phyloP scores from a whole-genome alignment of 2,113 vertebrate genomes.

The Stigmatopora nigra region DNA sequence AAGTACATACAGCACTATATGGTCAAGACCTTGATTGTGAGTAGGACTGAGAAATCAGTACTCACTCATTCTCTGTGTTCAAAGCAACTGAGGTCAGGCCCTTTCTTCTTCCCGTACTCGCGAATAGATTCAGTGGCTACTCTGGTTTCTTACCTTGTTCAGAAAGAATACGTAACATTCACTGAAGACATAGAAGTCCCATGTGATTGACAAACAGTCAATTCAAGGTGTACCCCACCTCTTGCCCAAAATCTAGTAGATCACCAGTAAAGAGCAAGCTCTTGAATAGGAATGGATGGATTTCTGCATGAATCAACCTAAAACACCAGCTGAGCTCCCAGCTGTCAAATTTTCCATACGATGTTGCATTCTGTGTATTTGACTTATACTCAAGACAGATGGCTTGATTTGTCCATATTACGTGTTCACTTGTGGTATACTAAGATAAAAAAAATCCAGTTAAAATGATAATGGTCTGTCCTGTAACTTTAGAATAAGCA shows the following conservation, averaged over 20 bases:
- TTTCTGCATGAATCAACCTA: background rate
- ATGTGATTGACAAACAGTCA: background rate
- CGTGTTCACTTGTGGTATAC: background rate
- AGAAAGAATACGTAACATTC: too few species aligned
- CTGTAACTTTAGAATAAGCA: conserved; percentile 4
- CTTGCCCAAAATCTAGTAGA: background rate
- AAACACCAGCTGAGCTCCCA: background rate
- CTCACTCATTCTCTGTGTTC: too few species aligned
- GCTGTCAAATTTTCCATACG: background rate
- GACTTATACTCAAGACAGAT: background rate
- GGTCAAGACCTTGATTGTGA: too few species aligned
- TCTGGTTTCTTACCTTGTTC: too few species aligned
- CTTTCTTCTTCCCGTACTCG: too few species aligned
- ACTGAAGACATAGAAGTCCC: too few species aligned
- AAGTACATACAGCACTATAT: too few species aligned
- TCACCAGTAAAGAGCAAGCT: background rate
- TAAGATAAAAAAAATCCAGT: background rate
- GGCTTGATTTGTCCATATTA: background rate
- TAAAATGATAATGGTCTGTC: too few species aligned
- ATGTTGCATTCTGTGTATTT: background rate
- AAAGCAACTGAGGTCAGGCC: too few species aligned
- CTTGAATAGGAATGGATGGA: background rate
- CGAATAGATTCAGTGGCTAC: too few species aligned
- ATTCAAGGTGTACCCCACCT: background rate
- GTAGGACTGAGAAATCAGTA: too few species aligned